Conservation (phyloP, 2,797 vertebrate species). For the Prionace glauca region DNA sequence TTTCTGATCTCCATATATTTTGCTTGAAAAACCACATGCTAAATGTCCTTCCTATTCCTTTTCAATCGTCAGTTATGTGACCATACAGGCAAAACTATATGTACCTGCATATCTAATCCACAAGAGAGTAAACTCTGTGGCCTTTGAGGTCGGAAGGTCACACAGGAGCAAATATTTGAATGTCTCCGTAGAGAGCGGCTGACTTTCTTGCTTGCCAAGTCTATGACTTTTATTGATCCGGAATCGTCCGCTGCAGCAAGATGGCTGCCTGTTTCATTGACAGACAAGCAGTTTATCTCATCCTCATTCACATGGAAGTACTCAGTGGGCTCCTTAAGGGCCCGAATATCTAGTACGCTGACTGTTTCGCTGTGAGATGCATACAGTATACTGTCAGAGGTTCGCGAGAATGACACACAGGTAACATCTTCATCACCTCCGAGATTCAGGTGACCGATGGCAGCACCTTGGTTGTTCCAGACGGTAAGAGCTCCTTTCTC, state of each 20-base stretch:
- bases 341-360: slow-evolving; percentile 71
- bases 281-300: slow-evolving; percentile 80
- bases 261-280: slow-evolving; percentile 66
- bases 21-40: background rate
- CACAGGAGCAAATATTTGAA: slow-evolving; percentile 89
- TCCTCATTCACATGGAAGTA: slow-evolving; percentile 72
- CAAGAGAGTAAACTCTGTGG: slow-evolving; percentile 87
- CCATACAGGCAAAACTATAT: background rate
- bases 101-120: slow-evolving; percentile 97
- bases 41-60: background rate
- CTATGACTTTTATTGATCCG: slow-evolving; percentile 74
- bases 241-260: slow-evolving; percentile 85
- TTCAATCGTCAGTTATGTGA: background rate
- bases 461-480: slow-evolving; percentile 69
- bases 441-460: slow-evolving; percentile 55
- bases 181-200: slow-evolving; percentile 76
- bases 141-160: slow-evolving; percentile 80
- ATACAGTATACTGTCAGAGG: slow-evolving; percentile 59
- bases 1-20: background rate
- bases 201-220: slow-evolving; percentile 73
- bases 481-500: slow-evolving; percentile 73
- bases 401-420: slow-evolving; percentile 65
- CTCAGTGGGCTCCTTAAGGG: slow-evolving; percentile 60
- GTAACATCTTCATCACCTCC: slow-evolving; percentile 64
- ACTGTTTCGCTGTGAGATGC: slow-evolving; percentile 71